Base-by-base conservation (phyloP, 2,113 vertebrate genomes). In the Halichoerus grypus region DNA sequence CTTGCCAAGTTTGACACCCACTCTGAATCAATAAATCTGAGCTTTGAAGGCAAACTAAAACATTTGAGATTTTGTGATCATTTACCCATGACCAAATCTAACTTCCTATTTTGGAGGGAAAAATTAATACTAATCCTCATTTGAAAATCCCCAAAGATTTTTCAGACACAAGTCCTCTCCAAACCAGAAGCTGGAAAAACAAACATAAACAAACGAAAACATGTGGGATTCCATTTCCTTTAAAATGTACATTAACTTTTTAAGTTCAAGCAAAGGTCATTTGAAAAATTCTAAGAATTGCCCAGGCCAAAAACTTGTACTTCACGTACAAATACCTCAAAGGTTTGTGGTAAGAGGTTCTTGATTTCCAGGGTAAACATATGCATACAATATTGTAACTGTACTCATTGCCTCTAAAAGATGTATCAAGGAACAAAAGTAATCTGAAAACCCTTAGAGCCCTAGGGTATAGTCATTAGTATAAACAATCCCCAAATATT, bases 121-220 rank as follows among this genome's bases (percentile, higher is more conserved):
- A 96, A 94, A 46, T 67, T 92, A 95, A 61, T 59, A 82, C 61
- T 74, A 93, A 93, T 1, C 59, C n/a, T 96, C 77, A 79, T 96
- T 94, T 97, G 59, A 97, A 97, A 98, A 94, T 98, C 69, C 92
- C 86, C 89, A 88, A 91, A 94, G 85, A 55, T 42, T 97, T 94
- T 95, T 94, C 86, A 93, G 53, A 97, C 0, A 89, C 67, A 95
- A 88, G 51, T 63, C 31, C 7, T 96, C 87, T 94, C 88, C 65
- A 95, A 85, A 97, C n/a, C 33, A 93, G 82, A 94, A 89, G 39
- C 63, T 90, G 33, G 89, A 94, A 59, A 67, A 89, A 80, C 5
- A 97, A 94, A n/a, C 53, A 96, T 85, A 92, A 97, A 96, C 94
- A 97, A 87, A 88, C n/a, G 14, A 81, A 85, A 96, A 92, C 63